Evolutionary conservation across 2,113 vertebrate genomes (phyloP).

Genomic region (Haliaeetus leucogaster): DNA sequence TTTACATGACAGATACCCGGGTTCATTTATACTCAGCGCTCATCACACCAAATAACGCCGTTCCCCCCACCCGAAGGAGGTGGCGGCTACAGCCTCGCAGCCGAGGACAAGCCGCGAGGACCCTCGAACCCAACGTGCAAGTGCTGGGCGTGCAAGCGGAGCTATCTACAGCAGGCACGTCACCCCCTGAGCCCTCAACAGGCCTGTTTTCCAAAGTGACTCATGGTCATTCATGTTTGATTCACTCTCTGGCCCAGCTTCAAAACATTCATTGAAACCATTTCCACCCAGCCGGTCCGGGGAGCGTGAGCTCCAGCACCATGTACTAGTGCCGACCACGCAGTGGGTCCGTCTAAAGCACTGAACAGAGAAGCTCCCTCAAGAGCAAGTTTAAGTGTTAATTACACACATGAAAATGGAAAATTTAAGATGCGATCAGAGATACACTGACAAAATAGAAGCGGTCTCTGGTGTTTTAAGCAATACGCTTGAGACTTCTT

Average conservation of each 20-base stretch:
- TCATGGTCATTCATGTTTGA: conserved; percentile 59
- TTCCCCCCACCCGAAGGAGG: neutral
- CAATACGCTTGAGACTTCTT: neutral
- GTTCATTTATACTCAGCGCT: neutral
- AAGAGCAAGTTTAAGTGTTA: neutral
- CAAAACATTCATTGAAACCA: conserved; percentile 31
- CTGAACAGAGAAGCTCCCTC: neutral
- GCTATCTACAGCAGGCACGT: neutral
- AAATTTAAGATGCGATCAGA: neutral
- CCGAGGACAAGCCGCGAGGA: neutral
- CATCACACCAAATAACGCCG: fast-evolving
- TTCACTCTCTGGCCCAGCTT: conserved; percentile 45
- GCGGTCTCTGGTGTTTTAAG: neutral
- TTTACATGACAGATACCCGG: neutral
- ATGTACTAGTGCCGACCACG: neutral
- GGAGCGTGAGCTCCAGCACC: neutral
- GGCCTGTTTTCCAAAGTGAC: conserved; percentile 37
- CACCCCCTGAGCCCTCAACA: neutral
- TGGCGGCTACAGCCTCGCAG: neutral
- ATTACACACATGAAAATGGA: neutral
- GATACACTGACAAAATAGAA: neutral
- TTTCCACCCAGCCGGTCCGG: neutral
- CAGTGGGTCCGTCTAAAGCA: neutral
- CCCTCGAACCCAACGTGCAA: fast-evolving
- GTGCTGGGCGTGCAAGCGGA: fast-evolving